Evolutionary conservation across 2,797 vertebrate species (phyloP).

Genomic region (Lindbergichthys nudifrons): DNA sequence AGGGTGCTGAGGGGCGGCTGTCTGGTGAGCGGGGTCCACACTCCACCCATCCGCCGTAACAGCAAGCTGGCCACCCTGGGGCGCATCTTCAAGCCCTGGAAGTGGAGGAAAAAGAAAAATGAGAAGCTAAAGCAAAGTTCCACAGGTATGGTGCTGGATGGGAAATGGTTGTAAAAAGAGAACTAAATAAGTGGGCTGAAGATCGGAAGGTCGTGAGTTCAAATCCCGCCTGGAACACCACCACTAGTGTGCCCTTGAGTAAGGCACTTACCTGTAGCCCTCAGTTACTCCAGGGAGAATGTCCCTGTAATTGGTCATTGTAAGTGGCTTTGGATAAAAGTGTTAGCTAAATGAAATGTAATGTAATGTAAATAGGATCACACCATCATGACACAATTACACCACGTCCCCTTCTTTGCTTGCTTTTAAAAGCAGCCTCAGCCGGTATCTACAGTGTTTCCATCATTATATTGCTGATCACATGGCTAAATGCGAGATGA

Average conservation of each 20-base stretch:
- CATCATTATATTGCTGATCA: slow-evolving; percentile 27
- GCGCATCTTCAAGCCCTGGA: slow-evolving; percentile 98
- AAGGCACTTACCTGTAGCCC: too few species aligned
- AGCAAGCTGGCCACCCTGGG: slow-evolving; percentile 96
- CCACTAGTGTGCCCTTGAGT: too few species aligned
- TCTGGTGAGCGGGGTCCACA: slow-evolving; percentile 92
- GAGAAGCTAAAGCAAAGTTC: slow-evolving; percentile 93
- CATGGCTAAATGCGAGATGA: slow-evolving; percentile 44
- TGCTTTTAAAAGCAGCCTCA: slow-evolving; percentile 21
- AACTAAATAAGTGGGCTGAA: too few species aligned
- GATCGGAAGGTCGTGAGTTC: too few species aligned
- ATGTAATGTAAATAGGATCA: too few species aligned
- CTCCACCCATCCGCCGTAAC: slow-evolving; percentile 93
- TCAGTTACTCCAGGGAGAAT: too few species aligned
- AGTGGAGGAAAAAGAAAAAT: slow-evolving; percentile 99
- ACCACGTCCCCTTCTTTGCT: slow-evolving; percentile 21
- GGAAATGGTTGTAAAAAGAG: background rate
- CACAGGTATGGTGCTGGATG: slow-evolving; percentile 74
- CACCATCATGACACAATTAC: background rate
- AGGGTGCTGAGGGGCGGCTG: slow-evolving; percentile 91
- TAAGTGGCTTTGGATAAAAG: too few species aligned
- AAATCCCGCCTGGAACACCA: too few species aligned
- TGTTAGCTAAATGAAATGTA: too few species aligned
- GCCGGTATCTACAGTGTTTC: background rate
- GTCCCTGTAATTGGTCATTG: too few species aligned